These are phyloP conservation scores for Eulemur rufifrons DNA, from an alignment of 2,113 vertebrate genomes.

Conservation along the genomic window DNA sequence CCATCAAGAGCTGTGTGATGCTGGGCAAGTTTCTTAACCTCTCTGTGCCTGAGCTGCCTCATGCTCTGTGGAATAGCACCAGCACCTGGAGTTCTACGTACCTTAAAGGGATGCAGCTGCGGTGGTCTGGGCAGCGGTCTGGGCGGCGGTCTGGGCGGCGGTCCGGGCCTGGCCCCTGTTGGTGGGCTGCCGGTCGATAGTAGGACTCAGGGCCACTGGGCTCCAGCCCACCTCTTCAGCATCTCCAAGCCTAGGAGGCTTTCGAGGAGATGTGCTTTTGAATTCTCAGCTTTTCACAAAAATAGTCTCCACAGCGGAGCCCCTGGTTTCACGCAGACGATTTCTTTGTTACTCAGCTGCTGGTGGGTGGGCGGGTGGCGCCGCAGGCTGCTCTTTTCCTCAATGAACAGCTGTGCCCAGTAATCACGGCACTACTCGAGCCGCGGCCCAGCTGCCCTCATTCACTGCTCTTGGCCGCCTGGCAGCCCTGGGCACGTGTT, in stretches of 20 bases:
- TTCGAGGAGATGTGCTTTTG: not conserved
- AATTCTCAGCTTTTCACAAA: constrained; percentile 55
- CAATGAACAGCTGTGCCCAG: constrained; percentile 73
- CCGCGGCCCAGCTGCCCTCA: not conserved
- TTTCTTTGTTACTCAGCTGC: constrained; percentile 64
- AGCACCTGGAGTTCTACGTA: not conserved
- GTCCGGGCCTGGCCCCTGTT: accelerated
- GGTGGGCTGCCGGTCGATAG: accelerated
- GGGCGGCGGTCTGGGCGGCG: accelerated
- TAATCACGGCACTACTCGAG: not conserved
- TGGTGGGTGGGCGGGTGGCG: constrained; percentile 55
- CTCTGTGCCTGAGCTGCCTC: not conserved
- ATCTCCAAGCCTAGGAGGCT: not conserved
- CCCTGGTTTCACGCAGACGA: not conserved
- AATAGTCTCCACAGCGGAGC: not conserved
- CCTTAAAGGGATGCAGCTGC: not conserved
- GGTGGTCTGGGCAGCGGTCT: accelerated
- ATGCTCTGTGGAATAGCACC: not conserved
- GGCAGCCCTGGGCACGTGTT: not conserved
- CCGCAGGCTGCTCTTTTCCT: constrained; percentile 61
- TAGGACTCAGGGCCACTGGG: not conserved
- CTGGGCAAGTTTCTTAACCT: not conserved
- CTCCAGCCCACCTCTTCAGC: not conserved
- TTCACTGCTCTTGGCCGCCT: not conserved
- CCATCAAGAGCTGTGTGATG: not conserved